These are phyloP conservation scores for Noctilio leporinus DNA, from an alignment of 2,113 vertebrate species.

Conservation along the genomic window DNA sequence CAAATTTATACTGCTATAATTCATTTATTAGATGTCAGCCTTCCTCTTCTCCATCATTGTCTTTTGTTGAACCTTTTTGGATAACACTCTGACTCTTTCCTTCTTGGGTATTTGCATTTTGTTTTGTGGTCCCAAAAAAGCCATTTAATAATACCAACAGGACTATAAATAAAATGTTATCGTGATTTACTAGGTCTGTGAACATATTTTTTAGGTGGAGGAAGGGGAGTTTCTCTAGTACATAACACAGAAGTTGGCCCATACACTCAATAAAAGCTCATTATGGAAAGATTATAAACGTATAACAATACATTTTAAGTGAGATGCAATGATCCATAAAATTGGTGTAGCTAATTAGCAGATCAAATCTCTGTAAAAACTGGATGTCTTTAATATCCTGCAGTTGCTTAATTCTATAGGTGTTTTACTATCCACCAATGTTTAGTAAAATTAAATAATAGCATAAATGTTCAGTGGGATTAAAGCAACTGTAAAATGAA, in stretches of 20 bases:
- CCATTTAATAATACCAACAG: constrained; percentile 46
- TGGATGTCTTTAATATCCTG: constrained; percentile 82
- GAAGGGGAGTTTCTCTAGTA: constrained; percentile 48
- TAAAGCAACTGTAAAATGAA: constrained; percentile 85
- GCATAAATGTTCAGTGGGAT: constrained; percentile 83
- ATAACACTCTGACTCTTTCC: neutral
- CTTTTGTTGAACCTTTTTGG: neutral
- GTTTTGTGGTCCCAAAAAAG: neutral
- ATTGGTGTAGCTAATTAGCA: constrained; percentile 86
- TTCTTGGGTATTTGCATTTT: neutral
- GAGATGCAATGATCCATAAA: constrained; percentile 86
- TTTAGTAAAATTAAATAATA: constrained; percentile 85
- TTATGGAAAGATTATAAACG: constrained; percentile 85
- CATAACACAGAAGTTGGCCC: constrained; percentile 60
- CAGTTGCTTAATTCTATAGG: constrained; percentile 81
- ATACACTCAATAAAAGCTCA: constrained; percentile 84
- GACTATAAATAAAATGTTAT: neutral
- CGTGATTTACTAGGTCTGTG: constrained; percentile 33
- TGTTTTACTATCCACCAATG: constrained; percentile 82
- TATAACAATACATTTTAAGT: constrained; percentile 85
- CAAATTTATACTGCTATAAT: neutral
- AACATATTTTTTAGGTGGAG: neutral
- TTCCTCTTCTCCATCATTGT: neutral
- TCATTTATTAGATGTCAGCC: neutral
- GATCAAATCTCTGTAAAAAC: constrained; percentile 84